phyloP scores from a whole-genome alignment of 2,888 invertebrate species.

The Ectemnius continuus region DNA sequence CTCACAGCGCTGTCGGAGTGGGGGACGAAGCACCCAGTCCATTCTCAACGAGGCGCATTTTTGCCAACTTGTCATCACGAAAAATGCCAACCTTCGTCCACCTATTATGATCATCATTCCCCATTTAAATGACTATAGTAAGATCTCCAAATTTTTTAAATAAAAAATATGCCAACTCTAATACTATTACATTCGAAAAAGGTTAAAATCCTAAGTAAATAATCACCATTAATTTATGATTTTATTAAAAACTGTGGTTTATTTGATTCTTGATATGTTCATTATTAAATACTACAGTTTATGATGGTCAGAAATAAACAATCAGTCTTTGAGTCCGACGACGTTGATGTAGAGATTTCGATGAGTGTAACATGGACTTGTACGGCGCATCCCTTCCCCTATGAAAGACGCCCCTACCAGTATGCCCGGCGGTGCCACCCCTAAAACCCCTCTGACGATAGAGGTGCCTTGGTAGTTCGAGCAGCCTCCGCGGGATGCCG shows the following conservation, averaged over 20 bases:
- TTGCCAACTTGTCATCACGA: conserved; percentile 19
- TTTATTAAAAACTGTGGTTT: too few species aligned
- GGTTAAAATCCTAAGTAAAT: too few species aligned
- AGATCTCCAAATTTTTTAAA: too few species aligned
- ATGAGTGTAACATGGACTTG: conserved; percentile 65
- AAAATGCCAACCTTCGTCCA: too few species aligned
- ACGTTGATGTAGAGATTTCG: conserved; percentile 34
- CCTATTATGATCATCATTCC: too few species aligned
- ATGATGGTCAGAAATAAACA: not conserved
- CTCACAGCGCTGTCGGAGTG: conserved; percentile 53
- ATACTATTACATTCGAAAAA: not conserved
- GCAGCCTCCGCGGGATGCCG: conserved; percentile 66
- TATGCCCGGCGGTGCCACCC: conserved; percentile 32
- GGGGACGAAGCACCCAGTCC: conserved; percentile 58
- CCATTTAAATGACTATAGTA: too few species aligned
- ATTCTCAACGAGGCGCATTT: conserved; percentile 66
- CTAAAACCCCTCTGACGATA: conserved; percentile 57
- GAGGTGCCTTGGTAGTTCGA: conserved; percentile 52
- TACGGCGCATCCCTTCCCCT: conserved; percentile 58
- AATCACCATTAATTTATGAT: too few species aligned
- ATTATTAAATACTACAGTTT: too few species aligned
- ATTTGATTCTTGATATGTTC: too few species aligned
- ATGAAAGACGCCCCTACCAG: conserved; percentile 17
- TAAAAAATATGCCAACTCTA: not conserved
- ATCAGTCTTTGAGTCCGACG: too few species aligned